Percentiles rank a stretch among this genome's conserved stretches.
These are phyloP conservation scores for Lottia scabra DNA, from an alignment of 2,888 invertebrate species.

Conservation along the genomic window DNA sequence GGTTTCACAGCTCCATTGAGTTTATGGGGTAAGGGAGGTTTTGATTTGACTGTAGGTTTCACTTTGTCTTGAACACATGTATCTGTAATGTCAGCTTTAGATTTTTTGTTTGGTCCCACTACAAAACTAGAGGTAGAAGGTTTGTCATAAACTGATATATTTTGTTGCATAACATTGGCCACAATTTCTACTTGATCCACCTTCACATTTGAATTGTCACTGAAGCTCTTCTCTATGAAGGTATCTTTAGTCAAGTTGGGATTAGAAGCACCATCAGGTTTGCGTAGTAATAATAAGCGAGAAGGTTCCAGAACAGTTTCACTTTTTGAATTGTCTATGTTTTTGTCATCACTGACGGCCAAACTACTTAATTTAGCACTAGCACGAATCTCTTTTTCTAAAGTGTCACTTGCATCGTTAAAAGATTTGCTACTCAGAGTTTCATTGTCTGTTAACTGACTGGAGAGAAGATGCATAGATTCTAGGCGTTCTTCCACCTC, in stretches of 20 bases:
- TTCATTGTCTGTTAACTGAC: constrained; percentile 55
- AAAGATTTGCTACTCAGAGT: constrained; percentile 58
- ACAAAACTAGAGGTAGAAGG: constrained; percentile 28
- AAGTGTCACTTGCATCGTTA: constrained; percentile 35
- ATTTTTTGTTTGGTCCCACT: constrained; percentile 17
- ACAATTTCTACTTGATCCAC: constrained; percentile 15
- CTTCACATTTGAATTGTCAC: constrained; percentile 14
- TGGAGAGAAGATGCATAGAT: constrained; percentile 31
- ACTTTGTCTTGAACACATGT: constrained; percentile 21
- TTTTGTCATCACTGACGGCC: constrained; percentile 20
- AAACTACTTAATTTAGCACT: constrained; percentile 21
- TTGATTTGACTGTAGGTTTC: constrained; percentile 32
- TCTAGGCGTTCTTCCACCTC: constrained; percentile 65
- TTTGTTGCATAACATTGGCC: constrained; percentile 7
- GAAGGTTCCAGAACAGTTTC: constrained; percentile 30
- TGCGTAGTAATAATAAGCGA: constrained; percentile 42
- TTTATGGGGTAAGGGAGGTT: constrained; percentile 57
- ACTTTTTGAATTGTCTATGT: constrained; percentile 25
- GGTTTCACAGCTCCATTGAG: constrained; percentile 24
- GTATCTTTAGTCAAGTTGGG: constrained; percentile 77
- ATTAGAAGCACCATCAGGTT: constrained; percentile 92
- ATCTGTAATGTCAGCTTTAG: constrained; percentile 14
- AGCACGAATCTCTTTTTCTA: constrained; percentile 15
- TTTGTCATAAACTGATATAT: constrained; percentile 26
- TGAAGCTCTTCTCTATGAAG: constrained; percentile 22